Base-by-base conservation (phyloP, 1,140 invertebrate species). In the Drosophila subobscura region DNA sequence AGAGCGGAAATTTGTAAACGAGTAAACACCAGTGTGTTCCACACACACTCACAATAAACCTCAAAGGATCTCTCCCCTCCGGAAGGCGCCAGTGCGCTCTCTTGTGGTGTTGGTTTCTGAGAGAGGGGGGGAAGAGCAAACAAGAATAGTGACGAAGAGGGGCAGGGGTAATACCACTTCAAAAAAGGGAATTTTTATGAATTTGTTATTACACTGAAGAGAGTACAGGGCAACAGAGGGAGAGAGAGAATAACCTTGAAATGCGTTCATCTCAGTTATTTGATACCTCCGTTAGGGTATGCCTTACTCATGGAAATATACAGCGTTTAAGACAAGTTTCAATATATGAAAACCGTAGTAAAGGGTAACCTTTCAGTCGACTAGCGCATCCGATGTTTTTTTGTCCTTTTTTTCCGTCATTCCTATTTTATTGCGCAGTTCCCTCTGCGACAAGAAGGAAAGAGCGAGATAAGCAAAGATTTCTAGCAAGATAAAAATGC, bases 1-100 rank as follows among this genome's bases (percentile, higher is more conserved):
- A 33, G 22, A 72, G 67, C 71, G 68, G 68, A 73, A 72, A 73
- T 72, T 73, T 58, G 68, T 72, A 47, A 71, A 47, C 56, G 41
- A 46, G 67, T 49, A 53, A 47, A 64, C 47, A 51, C 25, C 46
- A 27, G 27, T 33, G 27, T 37, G 67, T 52, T 16, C 50, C 51
- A 40, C 33, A 33, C 29, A 33, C 8, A 10, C 8, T 12, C 33
- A 37, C 10, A 37, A 37, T 4, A 49, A 54, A 45, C 67, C 71
- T 73, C 59, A 57, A 74, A 74, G 71, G 71, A 74, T 74, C 41
- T 52, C 29, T 37, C 33, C 33, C 33, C 33, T 37, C 12, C 29
- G 25, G 10, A 73, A 20, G 70, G 71, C 68, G 68, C 59, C 59
- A 57, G 46, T 7, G 10, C 16, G 1, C 29, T 25, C 16, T 10